phyloP scores from a whole-genome alignment of 2,113 vertebrate species.

The Dipodomys spectabilis region DNA sequence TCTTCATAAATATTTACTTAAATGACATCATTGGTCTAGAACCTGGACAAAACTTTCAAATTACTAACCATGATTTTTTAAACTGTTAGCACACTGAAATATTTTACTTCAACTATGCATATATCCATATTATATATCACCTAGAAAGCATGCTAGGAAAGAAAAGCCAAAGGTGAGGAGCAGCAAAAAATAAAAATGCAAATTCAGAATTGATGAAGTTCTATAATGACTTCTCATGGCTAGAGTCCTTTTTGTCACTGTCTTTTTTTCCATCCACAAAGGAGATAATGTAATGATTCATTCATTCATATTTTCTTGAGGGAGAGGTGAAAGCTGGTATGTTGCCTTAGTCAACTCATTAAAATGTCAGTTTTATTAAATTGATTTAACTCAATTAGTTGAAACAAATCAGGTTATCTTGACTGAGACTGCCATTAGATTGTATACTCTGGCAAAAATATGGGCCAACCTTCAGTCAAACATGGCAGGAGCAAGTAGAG shows the following conservation, averaged over 20 bases:
- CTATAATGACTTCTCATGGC: background rate
- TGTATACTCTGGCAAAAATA: constrained; percentile 2
- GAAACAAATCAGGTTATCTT: constrained; percentile 57
- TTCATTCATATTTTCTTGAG: constrained; percentile 21
- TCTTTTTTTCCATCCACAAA: constrained; percentile 28
- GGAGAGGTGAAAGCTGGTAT: constrained; percentile 4
- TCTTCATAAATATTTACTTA: background rate
- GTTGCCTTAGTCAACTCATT: constrained; percentile 50
- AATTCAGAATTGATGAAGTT: background rate
- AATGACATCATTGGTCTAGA: background rate
- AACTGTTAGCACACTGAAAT: background rate
- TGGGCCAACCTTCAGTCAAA: background rate
- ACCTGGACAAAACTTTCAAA: background rate
- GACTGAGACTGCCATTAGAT: constrained; percentile 4
- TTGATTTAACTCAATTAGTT: constrained; percentile 63
- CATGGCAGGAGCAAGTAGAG: background rate
- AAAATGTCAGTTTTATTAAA: constrained; percentile 58
- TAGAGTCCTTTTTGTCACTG: background rate
- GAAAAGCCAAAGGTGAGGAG: background rate
- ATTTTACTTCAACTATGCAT: background rate
- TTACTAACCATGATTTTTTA: background rate
- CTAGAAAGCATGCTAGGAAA: constrained; percentile 24
- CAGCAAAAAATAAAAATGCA: background rate
- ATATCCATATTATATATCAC: background rate
- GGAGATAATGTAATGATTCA: background rate